phyloP scores from a whole-genome alignment of 2,797 vertebrate species.

The Iguana delicatissima region DNA sequence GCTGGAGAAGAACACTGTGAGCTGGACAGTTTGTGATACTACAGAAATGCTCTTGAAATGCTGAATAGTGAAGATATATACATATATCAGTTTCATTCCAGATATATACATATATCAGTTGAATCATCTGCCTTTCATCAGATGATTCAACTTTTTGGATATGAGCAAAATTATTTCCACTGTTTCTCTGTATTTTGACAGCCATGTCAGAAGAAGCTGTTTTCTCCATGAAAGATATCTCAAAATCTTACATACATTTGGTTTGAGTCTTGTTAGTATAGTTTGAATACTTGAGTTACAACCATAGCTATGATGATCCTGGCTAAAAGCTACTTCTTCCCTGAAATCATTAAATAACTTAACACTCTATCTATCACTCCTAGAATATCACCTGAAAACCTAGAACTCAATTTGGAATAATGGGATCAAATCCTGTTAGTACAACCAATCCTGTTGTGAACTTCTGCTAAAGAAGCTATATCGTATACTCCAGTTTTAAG shows the following conservation, averaged over 20 bases:
- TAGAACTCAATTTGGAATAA: slow-evolving; percentile 2
- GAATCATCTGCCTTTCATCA: slow-evolving; percentile 76
- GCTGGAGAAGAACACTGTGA: slow-evolving; percentile 99
- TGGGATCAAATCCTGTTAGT: not conserved
- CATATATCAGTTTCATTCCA: slow-evolving; percentile 94
- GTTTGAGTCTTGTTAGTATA: slow-evolving; percentile 48
- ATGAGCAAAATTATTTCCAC: slow-evolving; percentile 41
- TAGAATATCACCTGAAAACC: not conserved
- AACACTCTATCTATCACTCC: not conserved
- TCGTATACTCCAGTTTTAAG: no score
- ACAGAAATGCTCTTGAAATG: slow-evolving; percentile 97
- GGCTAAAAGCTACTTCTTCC: not conserved
- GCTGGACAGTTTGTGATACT: slow-evolving; percentile 98
- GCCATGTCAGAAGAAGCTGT: slow-evolving; percentile 70
- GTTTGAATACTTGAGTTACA: slow-evolving; percentile 35
- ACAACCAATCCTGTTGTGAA: no score
- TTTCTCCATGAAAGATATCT: slow-evolving; percentile 70
- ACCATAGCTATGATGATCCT: not conserved
- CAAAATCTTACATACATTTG: slow-evolving; percentile 50
- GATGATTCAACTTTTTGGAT: slow-evolving; percentile 69
- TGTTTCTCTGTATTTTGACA: slow-evolving; percentile 50
- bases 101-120: slow-evolving; percentile 99
- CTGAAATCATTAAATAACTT: not conserved
- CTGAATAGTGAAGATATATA: slow-evolving; percentile 99
- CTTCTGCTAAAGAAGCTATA: no score